Conservation (phyloP, 53 echinoderm and acorn worm species). For the Holothuria leucospilota region DNA sequence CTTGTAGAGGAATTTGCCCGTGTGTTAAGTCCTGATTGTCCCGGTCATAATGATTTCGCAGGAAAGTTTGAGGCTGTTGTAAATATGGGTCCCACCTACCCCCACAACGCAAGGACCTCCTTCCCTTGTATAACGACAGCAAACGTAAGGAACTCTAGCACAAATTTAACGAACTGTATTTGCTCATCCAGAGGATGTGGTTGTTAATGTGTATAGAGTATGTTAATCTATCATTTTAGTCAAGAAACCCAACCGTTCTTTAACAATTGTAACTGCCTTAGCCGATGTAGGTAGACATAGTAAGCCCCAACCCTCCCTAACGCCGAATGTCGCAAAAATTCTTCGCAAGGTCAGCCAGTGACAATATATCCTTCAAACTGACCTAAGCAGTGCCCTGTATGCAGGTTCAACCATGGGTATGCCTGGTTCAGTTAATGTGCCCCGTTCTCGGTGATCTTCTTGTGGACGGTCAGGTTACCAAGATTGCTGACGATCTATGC, state of each 20-base stretch:
- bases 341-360: constrained; percentile 54
- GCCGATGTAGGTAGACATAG: constrained; percentile 62
- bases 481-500: constrained; percentile 76
- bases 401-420: constrained; percentile 68
- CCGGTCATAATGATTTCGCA: constrained; percentile 44
- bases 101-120: constrained; percentile 53
- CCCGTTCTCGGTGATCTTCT: constrained; percentile 60
- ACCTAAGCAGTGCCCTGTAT: constrained; percentile 71
- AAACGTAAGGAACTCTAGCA: constrained; percentile 47
- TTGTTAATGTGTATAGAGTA: constrained; percentile 53
- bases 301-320: constrained; percentile 67
- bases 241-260: constrained; percentile 61
- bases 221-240: constrained; percentile 44
- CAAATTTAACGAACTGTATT: constrained; percentile 62
- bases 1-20: constrained; percentile 49
- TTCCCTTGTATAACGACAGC: constrained; percentile 29
- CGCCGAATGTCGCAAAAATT: constrained; percentile 60
- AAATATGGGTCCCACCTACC: too few species aligned
- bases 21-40: constrained; percentile 42
- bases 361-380: constrained; percentile 51
- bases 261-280: constrained; percentile 59
- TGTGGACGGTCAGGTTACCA: too few species aligned
- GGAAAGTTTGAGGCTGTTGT: constrained; percentile 62
- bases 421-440: constrained; percentile 73
- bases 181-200: constrained; percentile 56